Evolutionary conservation across 2,888 invertebrate species (phyloP).

Genomic region (Stenchaetothrips biformis): DNA sequence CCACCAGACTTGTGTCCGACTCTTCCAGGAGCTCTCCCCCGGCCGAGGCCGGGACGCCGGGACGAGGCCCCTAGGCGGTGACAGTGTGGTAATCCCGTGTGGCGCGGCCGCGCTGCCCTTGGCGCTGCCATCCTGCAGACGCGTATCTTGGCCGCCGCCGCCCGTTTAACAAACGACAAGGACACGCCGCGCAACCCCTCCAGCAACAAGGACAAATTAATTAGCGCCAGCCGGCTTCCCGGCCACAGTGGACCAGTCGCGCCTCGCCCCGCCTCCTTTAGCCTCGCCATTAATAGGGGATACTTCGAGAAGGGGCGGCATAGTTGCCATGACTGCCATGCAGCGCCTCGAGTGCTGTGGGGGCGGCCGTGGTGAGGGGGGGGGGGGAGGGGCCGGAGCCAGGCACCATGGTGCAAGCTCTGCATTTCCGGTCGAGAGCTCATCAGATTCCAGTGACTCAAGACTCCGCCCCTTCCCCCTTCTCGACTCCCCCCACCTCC

Average conservation of each 20-base stretch:
- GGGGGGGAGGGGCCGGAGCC: not conserved
- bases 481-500: no score
- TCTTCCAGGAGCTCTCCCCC: no score
- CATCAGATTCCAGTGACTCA: not conserved
- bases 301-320: no score
- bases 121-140: not conserved
- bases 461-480: no score
- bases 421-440: slow-evolving; percentile 22
- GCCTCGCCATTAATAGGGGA: no score
- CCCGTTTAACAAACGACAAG: not conserved
- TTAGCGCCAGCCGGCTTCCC: not conserved
- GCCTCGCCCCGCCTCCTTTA: not conserved
- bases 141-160: not conserved
- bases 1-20: no score
- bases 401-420: not conserved
- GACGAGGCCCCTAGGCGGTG: no score
- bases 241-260: not conserved
- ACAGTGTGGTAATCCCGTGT: no score
- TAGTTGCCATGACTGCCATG: no score
- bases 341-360: not conserved
- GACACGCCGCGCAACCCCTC: no score
- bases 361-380: not conserved
- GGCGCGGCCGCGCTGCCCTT: not conserved
- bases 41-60: no score
- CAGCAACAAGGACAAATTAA: not conserved